A percentile compares a stretch with the other conserved stretches of the same genome.
Conservation (phyloP, 2,113 vertebrate genomes). For the Hypocryptadius cinnamomeus region DNA sequence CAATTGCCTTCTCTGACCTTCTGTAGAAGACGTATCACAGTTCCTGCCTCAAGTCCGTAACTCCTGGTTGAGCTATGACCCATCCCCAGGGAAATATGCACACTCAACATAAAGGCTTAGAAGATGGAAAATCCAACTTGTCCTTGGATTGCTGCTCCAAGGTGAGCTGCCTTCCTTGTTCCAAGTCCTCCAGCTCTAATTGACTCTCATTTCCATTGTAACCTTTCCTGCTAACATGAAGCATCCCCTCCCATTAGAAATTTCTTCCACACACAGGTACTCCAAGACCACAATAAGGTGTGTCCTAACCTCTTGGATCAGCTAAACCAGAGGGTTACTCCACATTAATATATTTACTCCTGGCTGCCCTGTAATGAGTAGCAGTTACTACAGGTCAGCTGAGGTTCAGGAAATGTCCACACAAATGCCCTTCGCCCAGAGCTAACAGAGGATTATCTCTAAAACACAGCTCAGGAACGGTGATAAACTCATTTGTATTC, state of each 20-base stretch:
- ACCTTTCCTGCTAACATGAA: background rate
- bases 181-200: background rate
- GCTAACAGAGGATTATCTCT: background rate
- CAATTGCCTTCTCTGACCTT: background rate
- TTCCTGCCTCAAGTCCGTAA: background rate
- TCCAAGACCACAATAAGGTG: background rate
- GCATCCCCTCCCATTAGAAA: background rate
- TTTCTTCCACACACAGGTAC: background rate
- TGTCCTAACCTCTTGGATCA: background rate
- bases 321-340: background rate
- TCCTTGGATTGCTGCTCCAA: background rate
- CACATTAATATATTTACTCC: background rate
- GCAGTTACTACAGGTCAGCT: slow-evolving; percentile 13
- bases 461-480: background rate
- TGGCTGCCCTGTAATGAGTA: background rate
- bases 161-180: background rate
- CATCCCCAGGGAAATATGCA: background rate
- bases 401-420: background rate
- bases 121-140: background rate
- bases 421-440: background rate
- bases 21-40: background rate
- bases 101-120: background rate
- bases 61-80: slow-evolving; percentile 9
- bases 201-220: background rate
- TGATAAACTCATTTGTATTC: background rate